Evolutionary conservation across 1,140 invertebrate genomes (phyloP).

Genomic region (Aporrectodea caliginosa): DNA sequence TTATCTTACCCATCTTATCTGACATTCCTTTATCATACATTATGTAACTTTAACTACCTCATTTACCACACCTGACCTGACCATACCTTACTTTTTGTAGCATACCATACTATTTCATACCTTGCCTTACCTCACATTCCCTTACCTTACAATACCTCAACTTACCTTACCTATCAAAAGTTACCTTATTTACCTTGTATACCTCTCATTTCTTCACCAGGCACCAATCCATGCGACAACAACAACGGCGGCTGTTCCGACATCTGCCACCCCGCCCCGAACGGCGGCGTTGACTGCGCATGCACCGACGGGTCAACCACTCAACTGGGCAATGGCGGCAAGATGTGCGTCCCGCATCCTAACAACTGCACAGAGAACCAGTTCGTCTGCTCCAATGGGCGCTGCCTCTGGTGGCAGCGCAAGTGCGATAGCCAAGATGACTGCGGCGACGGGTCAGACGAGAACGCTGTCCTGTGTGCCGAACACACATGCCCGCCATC

Average conservation of each 20-base stretch:
- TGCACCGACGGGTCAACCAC: conserved; percentile 37
- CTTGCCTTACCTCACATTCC: too few species aligned
- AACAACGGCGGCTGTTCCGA: conserved; percentile 95
- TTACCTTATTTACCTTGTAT: too few species aligned
- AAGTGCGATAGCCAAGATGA: conserved; percentile 87
- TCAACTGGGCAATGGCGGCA: conserved; percentile 23
- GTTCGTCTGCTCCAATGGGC: conserved; percentile 88
- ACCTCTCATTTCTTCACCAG: conserved; percentile 33
- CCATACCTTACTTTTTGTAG: too few species aligned
- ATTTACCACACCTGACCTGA: too few species aligned
- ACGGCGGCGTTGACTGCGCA: conserved; percentile 58
- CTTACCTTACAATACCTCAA: too few species aligned
- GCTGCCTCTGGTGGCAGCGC: conserved; percentile 92
- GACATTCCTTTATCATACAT: too few species aligned
- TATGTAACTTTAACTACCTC: too few species aligned
- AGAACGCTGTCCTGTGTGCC: conserved; percentile 73
- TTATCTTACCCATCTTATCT: too few species aligned
- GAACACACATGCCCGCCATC: conserved; percentile 59
- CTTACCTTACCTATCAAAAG: too few species aligned
- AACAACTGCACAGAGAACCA: conserved; percentile 59
- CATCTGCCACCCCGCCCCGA: conserved; percentile 82
- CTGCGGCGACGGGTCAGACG: conserved; percentile 90
- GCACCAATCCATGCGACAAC: conserved; percentile 77
- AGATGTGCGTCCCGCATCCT: conserved; percentile 25
- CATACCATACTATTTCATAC: too few species aligned